Evolutionary conservation across 2,888 invertebrate species (phyloP).

Genomic region (Stenodema calcarata): DNA sequence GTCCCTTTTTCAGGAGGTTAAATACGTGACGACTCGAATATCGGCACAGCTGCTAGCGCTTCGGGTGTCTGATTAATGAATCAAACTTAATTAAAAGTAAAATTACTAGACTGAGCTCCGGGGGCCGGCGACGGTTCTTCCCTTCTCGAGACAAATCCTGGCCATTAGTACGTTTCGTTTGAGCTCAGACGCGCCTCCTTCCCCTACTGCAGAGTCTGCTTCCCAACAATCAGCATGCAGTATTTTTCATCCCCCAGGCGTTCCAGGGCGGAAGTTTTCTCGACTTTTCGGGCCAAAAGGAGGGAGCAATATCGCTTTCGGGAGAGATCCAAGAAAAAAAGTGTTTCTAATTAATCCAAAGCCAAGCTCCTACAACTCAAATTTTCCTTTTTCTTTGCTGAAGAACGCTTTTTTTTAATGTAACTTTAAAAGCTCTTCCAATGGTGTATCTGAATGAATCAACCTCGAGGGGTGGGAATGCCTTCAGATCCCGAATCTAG

Average conservation of each 20-base stretch:
- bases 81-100: slow-evolving; percentile 42
- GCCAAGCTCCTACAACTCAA: background rate
- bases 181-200: background rate
- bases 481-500: no score
- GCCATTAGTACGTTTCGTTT: background rate
- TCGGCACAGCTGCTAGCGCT: slow-evolving; percentile 24
- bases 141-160: slow-evolving; percentile 10
- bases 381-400: background rate
- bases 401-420: no score
- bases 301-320: background rate
- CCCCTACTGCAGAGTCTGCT: background rate
- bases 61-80: slow-evolving; percentile 38
- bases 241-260: background rate
- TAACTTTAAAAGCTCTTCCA: no score
- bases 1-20: background rate
- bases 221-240: slow-evolving; percentile 2
- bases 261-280: background rate
- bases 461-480: no score
- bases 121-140: background rate
- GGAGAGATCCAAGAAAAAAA: background rate
- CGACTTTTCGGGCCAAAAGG: background rate
- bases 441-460: no score
- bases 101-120: background rate
- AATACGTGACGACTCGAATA: slow-evolving; percentile 42
- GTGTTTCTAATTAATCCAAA: background rate